Base-by-base conservation (phyloP, 2,113 vertebrate species). In the Gambusia holbrooki region DNA sequence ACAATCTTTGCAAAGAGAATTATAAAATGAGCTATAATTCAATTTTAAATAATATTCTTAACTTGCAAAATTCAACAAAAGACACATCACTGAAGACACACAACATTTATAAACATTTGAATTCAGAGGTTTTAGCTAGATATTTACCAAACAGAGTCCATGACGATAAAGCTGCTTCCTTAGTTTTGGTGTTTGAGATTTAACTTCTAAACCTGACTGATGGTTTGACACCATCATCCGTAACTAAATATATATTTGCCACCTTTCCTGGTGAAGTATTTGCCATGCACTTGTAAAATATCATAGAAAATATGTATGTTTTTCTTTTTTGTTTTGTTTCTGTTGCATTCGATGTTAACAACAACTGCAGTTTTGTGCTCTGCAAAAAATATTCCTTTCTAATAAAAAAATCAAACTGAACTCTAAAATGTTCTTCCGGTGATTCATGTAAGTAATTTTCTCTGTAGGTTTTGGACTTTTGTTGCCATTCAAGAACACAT, bases 161-260 rank as follows among this genome's bases (percentile, higher is more conserved):
- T 65, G 8, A 13, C n/a, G 51, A 54, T 54, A 42, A 14, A 67
- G 69, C 54, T 54, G 27, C 14, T 11, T 76, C 62, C 54, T 77
- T 88, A 84, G 89, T 90, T 88, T 74, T 82, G 74, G 74, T 35
- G 51, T 29, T 66, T 25, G 71, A 82, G 74, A 80, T 84, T 82
- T 45, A 87, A 84, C 81, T 74, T 77, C 70, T 89, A 80, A 91
- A 82, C 74, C 73, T 77, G 86, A 92, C 69, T 87, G 90, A 91
- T 81, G 77, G 84, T 67, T 69, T 79, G 68, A 61, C 63, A 7
- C 84, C 61, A 54, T n/a, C 62, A 66, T 76, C 69, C 64, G 62
- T 54, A 66, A 40, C 79, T 90, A 81, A 89, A 69, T 84, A 70
- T 69, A 79, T 85, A 84, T 81, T 86, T 85, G 71, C 81, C 77